Conservation (phyloP, 2,888 invertebrate species). For the Drosophila multiciliata region DNA sequence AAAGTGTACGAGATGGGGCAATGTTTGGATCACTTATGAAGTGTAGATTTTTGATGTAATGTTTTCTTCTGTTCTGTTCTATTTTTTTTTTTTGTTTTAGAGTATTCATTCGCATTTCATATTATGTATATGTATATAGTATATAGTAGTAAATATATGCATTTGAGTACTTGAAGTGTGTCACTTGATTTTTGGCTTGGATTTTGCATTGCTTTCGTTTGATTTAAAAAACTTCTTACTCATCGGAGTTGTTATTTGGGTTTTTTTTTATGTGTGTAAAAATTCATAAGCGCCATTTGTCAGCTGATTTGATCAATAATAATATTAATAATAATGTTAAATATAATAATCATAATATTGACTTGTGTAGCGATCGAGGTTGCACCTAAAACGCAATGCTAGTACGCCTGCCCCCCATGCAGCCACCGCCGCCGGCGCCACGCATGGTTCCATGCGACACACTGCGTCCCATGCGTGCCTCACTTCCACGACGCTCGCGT, state of each 20-base stretch:
- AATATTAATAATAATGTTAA: neutral
- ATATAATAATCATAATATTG: conserved; percentile 2
- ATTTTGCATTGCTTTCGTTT: conserved; percentile 5
- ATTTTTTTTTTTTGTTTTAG: neutral
- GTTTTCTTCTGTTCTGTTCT: neutral
- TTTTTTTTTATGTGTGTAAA: conserved; percentile 40
- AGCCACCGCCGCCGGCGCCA: conserved; percentile 66
- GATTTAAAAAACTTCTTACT: conserved; percentile 47
- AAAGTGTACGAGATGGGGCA: conserved; percentile 7
- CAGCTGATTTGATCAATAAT: conserved; percentile 53
- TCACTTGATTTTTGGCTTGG: conserved; percentile 17
- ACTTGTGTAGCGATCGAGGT: neutral
- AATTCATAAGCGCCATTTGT: conserved; percentile 76
- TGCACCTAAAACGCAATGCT: conserved; percentile 84
- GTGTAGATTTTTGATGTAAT: neutral
- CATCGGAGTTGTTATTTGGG: conserved; percentile 16
- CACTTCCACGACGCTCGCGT: conserved; percentile 84
- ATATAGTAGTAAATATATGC: conserved; percentile 37
- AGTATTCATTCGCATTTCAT: conserved; percentile 17
- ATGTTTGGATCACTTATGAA: conserved; percentile 7
- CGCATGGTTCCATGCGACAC: conserved; percentile 83
- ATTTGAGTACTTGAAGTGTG: conserved; percentile 36
- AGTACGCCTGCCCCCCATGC: conserved; percentile 82
- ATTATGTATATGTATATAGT: conserved; percentile 13
- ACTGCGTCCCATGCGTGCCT: conserved; percentile 84